Percentiles rank a stretch among this genome's conserved stretches.
Conservation (phyloP, 2,888 invertebrate species). For the Morpho deidamia region DNA sequence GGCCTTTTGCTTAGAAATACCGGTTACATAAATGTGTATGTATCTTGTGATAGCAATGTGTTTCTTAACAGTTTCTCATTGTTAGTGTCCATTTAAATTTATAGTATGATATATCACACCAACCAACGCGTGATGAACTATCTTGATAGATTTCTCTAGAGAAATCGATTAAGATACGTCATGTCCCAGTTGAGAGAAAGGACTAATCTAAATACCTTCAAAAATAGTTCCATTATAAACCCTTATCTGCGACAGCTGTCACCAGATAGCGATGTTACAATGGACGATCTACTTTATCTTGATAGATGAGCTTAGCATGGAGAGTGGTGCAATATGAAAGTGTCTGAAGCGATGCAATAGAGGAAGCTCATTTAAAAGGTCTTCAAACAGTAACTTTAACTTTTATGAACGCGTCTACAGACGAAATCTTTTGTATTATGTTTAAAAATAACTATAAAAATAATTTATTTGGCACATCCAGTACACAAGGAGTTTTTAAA, state of each 20-base stretch:
- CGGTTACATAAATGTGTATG: too few species aligned
- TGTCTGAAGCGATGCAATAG: neutral
- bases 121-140: neutral
- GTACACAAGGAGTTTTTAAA: too few species aligned
- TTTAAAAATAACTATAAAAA: too few species aligned
- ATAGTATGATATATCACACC: neutral
- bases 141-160: neutral
- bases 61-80: too few species aligned
- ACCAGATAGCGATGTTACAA: slow-evolving; percentile 47
- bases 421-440: too few species aligned
- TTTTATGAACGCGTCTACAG: too few species aligned
- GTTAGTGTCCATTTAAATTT: too few species aligned
- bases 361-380: slow-evolving; percentile 1
- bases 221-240: slow-evolving; percentile 36
- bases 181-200: slow-evolving; percentile 37
- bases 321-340: slow-evolving; percentile 18
- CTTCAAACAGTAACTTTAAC: neutral
- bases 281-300: slow-evolving; percentile 32
- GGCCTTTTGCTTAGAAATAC: too few species aligned
- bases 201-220: slow-evolving; percentile 30
- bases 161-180: slow-evolving; percentile 5
- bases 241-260: slow-evolving; percentile 58
- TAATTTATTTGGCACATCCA: too few species aligned
- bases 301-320: slow-evolving; percentile 25
- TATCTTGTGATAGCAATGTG: too few species aligned